These are phyloP conservation scores for Peromyscus melanophrys DNA, from an alignment of 2,797 vertebrate species.

Conservation along the genomic window DNA sequence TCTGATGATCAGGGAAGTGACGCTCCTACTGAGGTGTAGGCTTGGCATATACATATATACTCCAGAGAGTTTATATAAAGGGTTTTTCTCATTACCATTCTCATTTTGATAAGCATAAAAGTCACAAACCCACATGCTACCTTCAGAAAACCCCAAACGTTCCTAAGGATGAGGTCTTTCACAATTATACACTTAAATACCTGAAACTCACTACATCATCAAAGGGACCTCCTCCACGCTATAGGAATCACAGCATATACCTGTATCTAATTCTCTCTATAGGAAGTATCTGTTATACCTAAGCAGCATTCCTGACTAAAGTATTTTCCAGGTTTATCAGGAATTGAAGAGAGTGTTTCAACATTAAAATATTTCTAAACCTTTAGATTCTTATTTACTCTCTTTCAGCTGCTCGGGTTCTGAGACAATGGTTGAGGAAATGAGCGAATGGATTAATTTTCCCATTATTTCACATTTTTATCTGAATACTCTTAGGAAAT, in stretches of 20 bases:
- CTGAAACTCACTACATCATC: neutral
- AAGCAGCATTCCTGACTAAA: neutral
- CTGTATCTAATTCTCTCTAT: neutral
- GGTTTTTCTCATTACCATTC: neutral
- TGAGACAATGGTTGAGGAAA: neutral
- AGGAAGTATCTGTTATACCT: neutral
- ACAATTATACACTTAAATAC: neutral
- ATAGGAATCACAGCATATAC: neutral
- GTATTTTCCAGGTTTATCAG: neutral
- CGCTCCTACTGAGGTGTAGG: neutral
- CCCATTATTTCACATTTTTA: neutral
- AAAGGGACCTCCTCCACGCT: neutral
- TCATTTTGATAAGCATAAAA: neutral
- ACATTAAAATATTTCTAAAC: neutral
- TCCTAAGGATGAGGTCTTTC: neutral
- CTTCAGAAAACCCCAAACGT: neutral
- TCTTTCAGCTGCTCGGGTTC: neutral
- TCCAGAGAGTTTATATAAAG: neutral
- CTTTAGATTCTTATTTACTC: neutral
- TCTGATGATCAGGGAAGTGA: neutral
- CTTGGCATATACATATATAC: neutral
- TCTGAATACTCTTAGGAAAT: neutral
- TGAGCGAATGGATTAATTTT: neutral
- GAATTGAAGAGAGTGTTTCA: neutral
- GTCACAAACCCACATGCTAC: neutral